phyloP scores from a whole-genome alignment of 2,797 vertebrate species.

The Uromys caudimaculatus region DNA sequence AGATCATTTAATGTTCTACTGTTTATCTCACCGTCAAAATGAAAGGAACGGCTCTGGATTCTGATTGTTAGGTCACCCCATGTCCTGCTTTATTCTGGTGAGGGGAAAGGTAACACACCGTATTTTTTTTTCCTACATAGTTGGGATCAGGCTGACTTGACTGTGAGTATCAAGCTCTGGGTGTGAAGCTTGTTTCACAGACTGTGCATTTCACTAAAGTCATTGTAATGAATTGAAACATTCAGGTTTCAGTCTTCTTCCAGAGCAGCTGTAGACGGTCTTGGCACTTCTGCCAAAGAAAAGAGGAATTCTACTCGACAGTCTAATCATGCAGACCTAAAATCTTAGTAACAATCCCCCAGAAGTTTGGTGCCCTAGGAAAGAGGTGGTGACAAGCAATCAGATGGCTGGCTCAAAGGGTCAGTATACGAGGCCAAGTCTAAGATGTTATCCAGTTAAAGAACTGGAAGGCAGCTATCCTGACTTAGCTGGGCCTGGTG shows the following conservation, averaged over 20 bases:
- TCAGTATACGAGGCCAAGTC: conserved; percentile 15
- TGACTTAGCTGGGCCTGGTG: neutral
- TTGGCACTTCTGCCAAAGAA: conserved; percentile 68
- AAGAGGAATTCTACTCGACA: conserved; percentile 59
- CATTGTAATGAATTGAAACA: conserved; percentile 44
- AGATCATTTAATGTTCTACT: neutral
- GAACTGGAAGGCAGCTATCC: conserved; percentile 2
- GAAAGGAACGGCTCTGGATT: conserved; percentile 5
- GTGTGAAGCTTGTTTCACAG: neutral
- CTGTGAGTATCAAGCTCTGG: neutral
- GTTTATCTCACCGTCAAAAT: neutral
- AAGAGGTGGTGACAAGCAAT: conserved; percentile 35
- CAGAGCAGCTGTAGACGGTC: conserved; percentile 21
- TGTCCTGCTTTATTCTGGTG: neutral
- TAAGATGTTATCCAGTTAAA: neutral
- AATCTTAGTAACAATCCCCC: conserved; percentile 35
- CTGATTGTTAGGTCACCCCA: neutral
- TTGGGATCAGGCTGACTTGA: neutral
- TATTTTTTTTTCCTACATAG: neutral
- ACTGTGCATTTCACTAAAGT: neutral
- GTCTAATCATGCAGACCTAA: conserved; percentile 52
- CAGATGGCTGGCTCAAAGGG: conserved; percentile 33
- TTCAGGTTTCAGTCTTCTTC: conserved; percentile 35
- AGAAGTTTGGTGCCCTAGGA: neutral
- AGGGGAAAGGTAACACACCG: neutral